A percentile compares a stretch with the other conserved stretches of the same genome.
Conservation (phyloP, 2,113 vertebrate genomes). For the Chaetura pelagica region DNA sequence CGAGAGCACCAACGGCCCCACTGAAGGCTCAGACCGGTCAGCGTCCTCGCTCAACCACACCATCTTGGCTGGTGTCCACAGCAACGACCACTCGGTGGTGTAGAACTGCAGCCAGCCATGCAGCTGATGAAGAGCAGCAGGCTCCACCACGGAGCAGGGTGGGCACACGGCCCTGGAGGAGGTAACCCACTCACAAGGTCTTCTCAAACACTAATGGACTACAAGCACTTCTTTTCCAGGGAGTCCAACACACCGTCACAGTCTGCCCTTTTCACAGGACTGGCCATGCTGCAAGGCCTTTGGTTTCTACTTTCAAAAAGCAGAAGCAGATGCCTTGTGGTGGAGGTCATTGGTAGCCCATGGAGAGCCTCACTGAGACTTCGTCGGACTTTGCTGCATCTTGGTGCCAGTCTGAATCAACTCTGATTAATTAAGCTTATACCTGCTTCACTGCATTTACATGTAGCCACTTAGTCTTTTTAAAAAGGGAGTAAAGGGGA, state of each 20-base stretch:
- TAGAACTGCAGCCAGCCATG: constrained; percentile 49
- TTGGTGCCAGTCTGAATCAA: constrained; percentile 73
- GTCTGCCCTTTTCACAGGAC: not conserved
- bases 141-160: not conserved
- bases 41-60: constrained; percentile 96
- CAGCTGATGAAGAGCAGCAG: not conserved
- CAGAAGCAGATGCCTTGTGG: not conserved
- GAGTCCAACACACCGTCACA: not conserved
- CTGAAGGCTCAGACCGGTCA: constrained; percentile 92
- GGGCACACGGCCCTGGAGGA: not conserved
- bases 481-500: constrained; percentile 73
- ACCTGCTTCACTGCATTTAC: constrained; percentile 77
- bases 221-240: constrained; percentile 62
- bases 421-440: constrained; percentile 73
- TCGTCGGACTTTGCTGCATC: constrained; percentile 39
- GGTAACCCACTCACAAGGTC: constrained; percentile 46
- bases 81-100: constrained; percentile 95
- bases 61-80: constrained; percentile 87
- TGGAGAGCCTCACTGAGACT: constrained; percentile 46
- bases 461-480: constrained; percentile 74
- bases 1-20: constrained; percentile 86
- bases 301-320: constrained; percentile 43
- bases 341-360: not conserved
- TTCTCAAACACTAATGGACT: constrained; percentile 80
- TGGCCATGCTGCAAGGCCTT: not conserved